A percentile compares a stretch with the other conserved stretches of the same genome.
phyloP scores from a whole-genome alignment of 2,797 vertebrate genomes.

The Poeciliopsis paucimaculata region DNA sequence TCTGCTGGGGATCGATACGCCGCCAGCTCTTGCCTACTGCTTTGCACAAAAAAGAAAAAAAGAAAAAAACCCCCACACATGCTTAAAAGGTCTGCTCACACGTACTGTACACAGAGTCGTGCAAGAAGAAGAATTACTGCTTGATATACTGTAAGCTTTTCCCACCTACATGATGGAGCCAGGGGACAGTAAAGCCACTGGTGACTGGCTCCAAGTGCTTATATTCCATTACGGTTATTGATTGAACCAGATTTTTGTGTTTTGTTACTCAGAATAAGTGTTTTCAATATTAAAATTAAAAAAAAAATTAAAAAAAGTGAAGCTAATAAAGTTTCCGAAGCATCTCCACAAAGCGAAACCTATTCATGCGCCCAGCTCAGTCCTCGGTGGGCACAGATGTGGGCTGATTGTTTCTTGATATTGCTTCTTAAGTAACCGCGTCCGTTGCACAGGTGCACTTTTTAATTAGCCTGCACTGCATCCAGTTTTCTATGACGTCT shows the following conservation, averaged over 20 bases:
- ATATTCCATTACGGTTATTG: constrained; percentile 54
- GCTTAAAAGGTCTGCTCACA: constrained; percentile 17
- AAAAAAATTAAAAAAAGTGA: constrained; percentile 1
- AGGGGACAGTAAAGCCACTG: constrained; percentile 17
- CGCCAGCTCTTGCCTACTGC: constrained; percentile 21
- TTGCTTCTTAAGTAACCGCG: not conserved
- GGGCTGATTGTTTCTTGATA: not conserved
- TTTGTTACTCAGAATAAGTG: not conserved
- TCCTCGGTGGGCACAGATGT: not conserved
- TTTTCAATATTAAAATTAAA: constrained; percentile 7
- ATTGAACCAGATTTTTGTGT: constrained; percentile 14
- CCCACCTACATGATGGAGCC: constrained; percentile 39
- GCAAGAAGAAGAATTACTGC: constrained; percentile 30
- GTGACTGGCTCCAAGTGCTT: constrained; percentile 42
- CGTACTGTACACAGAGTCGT: constrained; percentile 7
- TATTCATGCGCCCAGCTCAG: not conserved
- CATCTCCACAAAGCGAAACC: not conserved
- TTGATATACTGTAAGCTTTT: constrained; percentile 37
- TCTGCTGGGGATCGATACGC: constrained; percentile 59
- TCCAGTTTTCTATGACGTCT: not conserved
- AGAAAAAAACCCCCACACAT: not conserved
- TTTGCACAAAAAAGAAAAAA: not conserved
- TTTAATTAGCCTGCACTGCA: not conserved
- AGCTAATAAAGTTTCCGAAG: not conserved
- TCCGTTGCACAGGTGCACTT: not conserved